Evolutionary conservation across 2,797 vertebrate genomes (phyloP), one percentile per base, ranked within the genome.

Genomic region (Paedocypris micromegethes): DNA sequence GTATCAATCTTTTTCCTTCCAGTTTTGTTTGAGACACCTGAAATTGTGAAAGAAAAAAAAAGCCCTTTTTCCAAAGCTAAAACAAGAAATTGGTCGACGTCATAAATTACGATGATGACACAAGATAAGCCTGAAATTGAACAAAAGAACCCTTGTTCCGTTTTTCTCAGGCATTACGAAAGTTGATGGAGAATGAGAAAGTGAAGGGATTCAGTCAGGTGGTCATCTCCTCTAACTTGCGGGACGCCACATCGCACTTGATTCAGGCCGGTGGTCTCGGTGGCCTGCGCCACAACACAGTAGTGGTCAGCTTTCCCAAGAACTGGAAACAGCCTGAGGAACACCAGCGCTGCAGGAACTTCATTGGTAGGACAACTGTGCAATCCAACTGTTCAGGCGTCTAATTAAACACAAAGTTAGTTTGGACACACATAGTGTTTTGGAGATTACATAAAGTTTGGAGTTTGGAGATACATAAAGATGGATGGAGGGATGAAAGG

Each of bases 161-260:
- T 54, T 9, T 60, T 9, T 67, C 9, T 61, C 41, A 80, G 96
- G 93, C 95, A 53, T 82, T 99, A 76, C 89, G 89, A 54, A 94
- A 95, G 68, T 76, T 95, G 79, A 98, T 99, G 97, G 97, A 98
- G 82, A 88, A 90, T 0, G 96, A 99, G 85, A 94, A 92, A 77
- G 95, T 99, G 78, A 98, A 99, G 72, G 97, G 97, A 52, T 99
- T 99, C 85, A 93, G 93, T 79, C 95, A 98, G 81, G 96, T 97
- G 8, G 94, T 98, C 68, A 89, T 96, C 76, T 98, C 96, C 52
- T 95, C 95, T 62, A 95, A 94, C 79, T 85, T 98, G 66, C 92
- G 95, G 2, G 95, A 98, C 0, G 96, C 94, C n/a, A 92, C 94
- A 39, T 98, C 96, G 58, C 95, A 99, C 75, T 86, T 99, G 77